These are phyloP conservation scores for Mythimna albipuncta DNA, from an alignment of 2,888 invertebrate species.

Conservation along the genomic window DNA sequence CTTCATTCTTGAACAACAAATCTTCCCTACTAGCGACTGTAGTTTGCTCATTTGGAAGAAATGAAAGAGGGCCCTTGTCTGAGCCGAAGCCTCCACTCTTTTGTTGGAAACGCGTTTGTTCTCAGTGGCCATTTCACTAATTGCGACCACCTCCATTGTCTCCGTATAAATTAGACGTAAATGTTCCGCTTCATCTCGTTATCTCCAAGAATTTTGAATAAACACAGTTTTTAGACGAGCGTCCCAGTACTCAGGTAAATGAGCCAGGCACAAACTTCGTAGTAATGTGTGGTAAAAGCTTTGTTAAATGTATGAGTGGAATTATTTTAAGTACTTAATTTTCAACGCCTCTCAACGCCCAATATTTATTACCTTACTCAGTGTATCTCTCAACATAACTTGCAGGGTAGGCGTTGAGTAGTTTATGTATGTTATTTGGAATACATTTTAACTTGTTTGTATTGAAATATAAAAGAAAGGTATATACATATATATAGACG, in stretches of 20 bases:
- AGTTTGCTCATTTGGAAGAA: conserved; percentile 91
- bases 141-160: conserved; percentile 89
- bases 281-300: conserved; percentile 53
- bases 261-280: conserved; percentile 54
- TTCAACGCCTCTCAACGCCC: conserved; percentile 54
- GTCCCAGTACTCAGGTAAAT: conserved; percentile 58
- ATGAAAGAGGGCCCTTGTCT: conserved; percentile 85
- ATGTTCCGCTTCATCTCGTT: conserved; percentile 80
- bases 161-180: conserved; percentile 85
- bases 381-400: conserved; percentile 62
- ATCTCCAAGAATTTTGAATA: conserved; percentile 74
- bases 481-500: not conserved
- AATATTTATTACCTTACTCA: conserved; percentile 61
- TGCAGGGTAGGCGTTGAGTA: conserved; percentile 61
- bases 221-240: conserved; percentile 66
- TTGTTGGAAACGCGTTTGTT: conserved; percentile 88
- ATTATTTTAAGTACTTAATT: conserved; percentile 63
- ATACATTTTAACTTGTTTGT: conserved; percentile 45
- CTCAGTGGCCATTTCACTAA: conserved; percentile 89
- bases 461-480: conserved; percentile 20
- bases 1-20: conserved; percentile 86
- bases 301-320: conserved; percentile 52
- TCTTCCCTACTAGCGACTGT: conserved; percentile 85
- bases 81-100: conserved; percentile 81
- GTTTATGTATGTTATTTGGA: conserved; percentile 57